Evolutionary conservation across 2,888 invertebrate species (phyloP).

Genomic region (Papilio protenor): DNA sequence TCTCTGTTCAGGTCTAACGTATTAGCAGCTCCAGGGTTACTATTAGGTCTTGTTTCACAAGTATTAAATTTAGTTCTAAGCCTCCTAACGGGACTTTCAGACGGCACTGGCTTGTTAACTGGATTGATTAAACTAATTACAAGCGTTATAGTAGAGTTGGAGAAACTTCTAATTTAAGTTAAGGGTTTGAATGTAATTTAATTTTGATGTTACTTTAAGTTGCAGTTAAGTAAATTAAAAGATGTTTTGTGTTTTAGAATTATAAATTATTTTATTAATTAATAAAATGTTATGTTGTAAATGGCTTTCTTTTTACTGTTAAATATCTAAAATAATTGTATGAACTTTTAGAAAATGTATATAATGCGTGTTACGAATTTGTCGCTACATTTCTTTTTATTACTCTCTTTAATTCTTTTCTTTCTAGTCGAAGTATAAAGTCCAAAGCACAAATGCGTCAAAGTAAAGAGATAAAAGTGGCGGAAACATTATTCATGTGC

Average conservation of each 20-base stretch:
- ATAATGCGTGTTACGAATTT: not conserved
- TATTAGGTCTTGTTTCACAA: constrained; percentile 66
- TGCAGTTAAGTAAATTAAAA: not conserved
- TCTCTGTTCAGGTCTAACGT: constrained; percentile 77
- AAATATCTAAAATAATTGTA: not conserved
- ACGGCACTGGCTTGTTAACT: constrained; percentile 68
- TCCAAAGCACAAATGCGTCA: not conserved
- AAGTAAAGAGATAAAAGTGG: constrained; percentile 2
- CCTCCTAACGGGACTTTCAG: constrained; percentile 69
- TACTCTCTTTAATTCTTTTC: not conserved
- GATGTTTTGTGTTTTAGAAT: not conserved
- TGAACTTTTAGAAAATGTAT: not conserved
- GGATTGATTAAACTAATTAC: constrained; percentile 73
- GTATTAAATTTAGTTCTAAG: constrained; percentile 70
- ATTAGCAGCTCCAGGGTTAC: constrained; percentile 69
- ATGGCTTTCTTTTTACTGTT: not conserved
- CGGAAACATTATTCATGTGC: constrained; percentile 7
- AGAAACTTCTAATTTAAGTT: constrained; percentile 65
- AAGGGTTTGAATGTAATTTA: constrained; percentile 38
- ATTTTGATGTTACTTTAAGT: constrained; percentile 42
- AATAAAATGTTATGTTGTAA: constrained; percentile 14
- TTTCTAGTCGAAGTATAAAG: not conserved
- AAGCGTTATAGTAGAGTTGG: constrained; percentile 69
- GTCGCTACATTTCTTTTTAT: not conserved
- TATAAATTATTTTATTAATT: constrained; percentile 5